A percentile compares a stretch with the other conserved stretches of the same genome.
phyloP scores from a whole-genome alignment of 2,113 vertebrate genomes.

The Paramisgurnus dabryanus region DNA sequence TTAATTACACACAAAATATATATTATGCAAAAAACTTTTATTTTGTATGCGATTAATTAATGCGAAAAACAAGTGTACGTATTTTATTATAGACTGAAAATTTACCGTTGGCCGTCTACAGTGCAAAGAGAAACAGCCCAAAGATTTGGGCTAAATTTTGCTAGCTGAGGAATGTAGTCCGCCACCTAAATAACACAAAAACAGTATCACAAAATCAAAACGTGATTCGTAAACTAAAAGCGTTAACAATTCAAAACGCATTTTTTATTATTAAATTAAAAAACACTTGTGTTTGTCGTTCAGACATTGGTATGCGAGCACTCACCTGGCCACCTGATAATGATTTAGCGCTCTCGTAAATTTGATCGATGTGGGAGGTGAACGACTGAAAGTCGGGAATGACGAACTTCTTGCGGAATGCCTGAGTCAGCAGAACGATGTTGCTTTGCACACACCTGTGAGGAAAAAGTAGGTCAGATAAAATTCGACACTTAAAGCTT shows the following conservation, averaged over 20 bases:
- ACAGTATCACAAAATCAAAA: not conserved
- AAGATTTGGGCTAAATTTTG: constrained; percentile 96
- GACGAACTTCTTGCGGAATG: constrained; percentile 98
- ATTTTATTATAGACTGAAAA: too few relatives aligned
- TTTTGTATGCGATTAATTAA: too few relatives aligned
- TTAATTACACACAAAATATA: too few relatives aligned
- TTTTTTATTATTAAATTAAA: not conserved
- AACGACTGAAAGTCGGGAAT: constrained; percentile 98
- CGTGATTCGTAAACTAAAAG: not conserved
- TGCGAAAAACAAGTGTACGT: not conserved
- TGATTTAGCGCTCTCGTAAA: constrained; percentile 88
- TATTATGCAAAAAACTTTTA: too few relatives aligned
- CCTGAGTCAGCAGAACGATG: constrained; percentile 97
- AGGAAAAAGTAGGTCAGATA: not conserved
- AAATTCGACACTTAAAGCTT: not conserved
- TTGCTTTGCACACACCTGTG: constrained; percentile 96
- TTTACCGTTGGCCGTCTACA: constrained; percentile 94
- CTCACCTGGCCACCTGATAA: constrained; percentile 91
- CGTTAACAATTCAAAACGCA: not conserved
- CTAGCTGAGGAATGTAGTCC: constrained; percentile 97
- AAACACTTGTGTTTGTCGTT: too few relatives aligned
- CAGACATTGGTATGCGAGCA: not conserved
- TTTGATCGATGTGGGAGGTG: constrained; percentile 91
- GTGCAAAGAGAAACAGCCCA: constrained; percentile 97
- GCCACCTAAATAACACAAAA: constrained; percentile 83